Conservation (phyloP, 1,140 invertebrate genomes). For the Delia radicum region DNA sequence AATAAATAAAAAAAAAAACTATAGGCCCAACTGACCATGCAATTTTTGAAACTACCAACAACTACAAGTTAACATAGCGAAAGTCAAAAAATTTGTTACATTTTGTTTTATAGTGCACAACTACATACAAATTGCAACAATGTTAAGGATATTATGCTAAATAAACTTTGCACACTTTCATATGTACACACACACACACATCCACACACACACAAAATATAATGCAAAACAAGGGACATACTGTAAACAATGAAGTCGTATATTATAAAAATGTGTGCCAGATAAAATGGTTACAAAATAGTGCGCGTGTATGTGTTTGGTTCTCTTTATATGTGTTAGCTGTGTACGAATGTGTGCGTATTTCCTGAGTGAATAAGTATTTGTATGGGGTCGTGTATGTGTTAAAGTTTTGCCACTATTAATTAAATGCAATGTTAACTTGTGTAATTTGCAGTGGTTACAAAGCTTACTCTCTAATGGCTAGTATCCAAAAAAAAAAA, state of each 20-base stretch:
- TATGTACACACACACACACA: no score
- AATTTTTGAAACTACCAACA: not conserved
- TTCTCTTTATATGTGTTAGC: not conserved
- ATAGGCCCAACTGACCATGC: constrained; percentile 9
- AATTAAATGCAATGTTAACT: constrained; percentile 29
- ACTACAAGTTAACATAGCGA: not conserved
- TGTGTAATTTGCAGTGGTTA: constrained; percentile 27
- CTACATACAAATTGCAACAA: not conserved
- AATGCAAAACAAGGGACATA: not conserved
- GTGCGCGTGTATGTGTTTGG: not conserved
- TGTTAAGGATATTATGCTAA: constrained; percentile 14
- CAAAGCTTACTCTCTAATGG: constrained; percentile 17
- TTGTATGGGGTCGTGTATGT: not conserved
- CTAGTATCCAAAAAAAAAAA: constrained; percentile 6
- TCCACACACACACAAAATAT: not conserved
- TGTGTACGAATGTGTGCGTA: not conserved
- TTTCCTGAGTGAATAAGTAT: not conserved
- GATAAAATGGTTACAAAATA: not conserved
- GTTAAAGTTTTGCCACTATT: constrained; percentile 27
- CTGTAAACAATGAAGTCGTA: not conserved
- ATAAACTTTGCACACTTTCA: not conserved
- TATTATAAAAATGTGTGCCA: not conserved
- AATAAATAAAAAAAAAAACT: not conserved
- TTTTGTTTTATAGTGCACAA: not conserved
- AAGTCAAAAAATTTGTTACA: not conserved